Evolutionary conservation across 1,140 invertebrate species (phyloP).

Genomic region (Drosophila pallidifrons): DNA sequence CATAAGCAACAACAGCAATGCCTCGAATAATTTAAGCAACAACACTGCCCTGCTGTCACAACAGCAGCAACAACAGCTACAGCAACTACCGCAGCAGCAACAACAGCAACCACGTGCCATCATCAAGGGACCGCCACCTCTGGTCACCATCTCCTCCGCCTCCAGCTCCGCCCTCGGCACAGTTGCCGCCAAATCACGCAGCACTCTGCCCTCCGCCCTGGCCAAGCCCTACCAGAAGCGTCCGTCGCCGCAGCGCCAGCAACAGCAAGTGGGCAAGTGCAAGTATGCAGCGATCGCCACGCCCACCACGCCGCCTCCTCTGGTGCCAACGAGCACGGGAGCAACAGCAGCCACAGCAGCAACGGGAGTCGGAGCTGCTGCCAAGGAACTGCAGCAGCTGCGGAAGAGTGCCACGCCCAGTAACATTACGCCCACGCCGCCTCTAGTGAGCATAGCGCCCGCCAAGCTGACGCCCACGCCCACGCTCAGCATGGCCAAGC

Average conservation of each 20-base stretch:
- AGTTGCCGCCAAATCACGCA: slow-evolving; percentile 28
- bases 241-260: slow-evolving; percentile 48
- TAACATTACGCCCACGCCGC: slow-evolving; percentile 58
- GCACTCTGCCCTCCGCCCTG: slow-evolving; percentile 48
- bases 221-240: slow-evolving; percentile 63
- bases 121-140: slow-evolving; percentile 65
- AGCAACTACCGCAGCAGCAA: slow-evolving; percentile 31
- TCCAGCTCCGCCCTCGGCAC: slow-evolving; percentile 29
- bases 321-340: slow-evolving; percentile 64
- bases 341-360: slow-evolving; percentile 3
- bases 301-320: slow-evolving; percentile 76
- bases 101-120: slow-evolving; percentile 53
- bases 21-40: slow-evolving; percentile 58
- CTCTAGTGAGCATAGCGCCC: slow-evolving; percentile 69
- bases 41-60: slow-evolving; percentile 51
- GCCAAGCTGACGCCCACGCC: slow-evolving; percentile 69
- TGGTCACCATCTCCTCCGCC: slow-evolving; percentile 74
- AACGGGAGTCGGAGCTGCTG: slow-evolving; percentile 21
- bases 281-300: slow-evolving; percentile 70
- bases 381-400: slow-evolving; percentile 61
- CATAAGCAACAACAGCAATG: slow-evolving; percentile 54
- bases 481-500: slow-evolving; percentile 65
- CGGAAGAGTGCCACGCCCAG: slow-evolving; percentile 51
- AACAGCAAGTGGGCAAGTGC: slow-evolving; percentile 40
- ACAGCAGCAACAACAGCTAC: slow-evolving; percentile 23